phyloP scores from a whole-genome alignment of 2,888 invertebrate species.

The Boloria selene region DNA sequence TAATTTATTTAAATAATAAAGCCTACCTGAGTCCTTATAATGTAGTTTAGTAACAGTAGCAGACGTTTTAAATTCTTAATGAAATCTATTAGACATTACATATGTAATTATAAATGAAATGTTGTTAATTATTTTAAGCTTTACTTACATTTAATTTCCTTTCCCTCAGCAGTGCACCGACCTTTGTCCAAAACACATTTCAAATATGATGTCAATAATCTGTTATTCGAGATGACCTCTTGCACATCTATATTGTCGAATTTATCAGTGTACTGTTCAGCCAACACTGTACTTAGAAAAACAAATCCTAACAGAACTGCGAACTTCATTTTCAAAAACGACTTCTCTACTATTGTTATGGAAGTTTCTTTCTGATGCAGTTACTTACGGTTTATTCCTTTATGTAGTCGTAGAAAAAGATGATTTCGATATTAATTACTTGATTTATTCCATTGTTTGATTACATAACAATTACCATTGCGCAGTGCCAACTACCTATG shows the following conservation, averaged over 20 bases:
- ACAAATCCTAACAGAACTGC: constrained; percentile 29
- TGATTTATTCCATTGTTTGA: constrained; percentile 11
- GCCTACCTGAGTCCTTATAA: too few species aligned
- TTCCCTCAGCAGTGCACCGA: constrained; percentile 86
- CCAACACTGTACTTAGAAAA: constrained; percentile 28
- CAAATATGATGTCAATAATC: constrained; percentile 85
- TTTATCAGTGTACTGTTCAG: constrained; percentile 81
- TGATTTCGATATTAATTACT: constrained; percentile 10
- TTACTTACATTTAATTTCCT: constrained; percentile 85
- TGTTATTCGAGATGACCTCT: constrained; percentile 84
- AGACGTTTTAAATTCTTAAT: too few species aligned
- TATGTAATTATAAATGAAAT: too few species aligned
- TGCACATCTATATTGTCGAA: constrained; percentile 88
- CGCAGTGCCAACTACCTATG: too few species aligned
- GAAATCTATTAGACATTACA: too few species aligned
- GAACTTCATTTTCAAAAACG: constrained; percentile 34
- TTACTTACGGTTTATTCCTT: not conserved
- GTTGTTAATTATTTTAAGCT: too few species aligned
- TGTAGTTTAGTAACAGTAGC: too few species aligned
- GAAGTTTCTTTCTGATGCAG: not conserved
- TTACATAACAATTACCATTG: not conserved
- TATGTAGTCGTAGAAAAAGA: constrained; percentile 10
- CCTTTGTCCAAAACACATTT: constrained; percentile 85
- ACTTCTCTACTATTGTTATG: not conserved
- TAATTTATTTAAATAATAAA: too few species aligned